A percentile compares a stretch with the other conserved stretches of the same genome.
These are phyloP conservation scores for Henicopernis longicauda DNA, from an alignment of 2,113 vertebrate species.

Conservation along the genomic window DNA sequence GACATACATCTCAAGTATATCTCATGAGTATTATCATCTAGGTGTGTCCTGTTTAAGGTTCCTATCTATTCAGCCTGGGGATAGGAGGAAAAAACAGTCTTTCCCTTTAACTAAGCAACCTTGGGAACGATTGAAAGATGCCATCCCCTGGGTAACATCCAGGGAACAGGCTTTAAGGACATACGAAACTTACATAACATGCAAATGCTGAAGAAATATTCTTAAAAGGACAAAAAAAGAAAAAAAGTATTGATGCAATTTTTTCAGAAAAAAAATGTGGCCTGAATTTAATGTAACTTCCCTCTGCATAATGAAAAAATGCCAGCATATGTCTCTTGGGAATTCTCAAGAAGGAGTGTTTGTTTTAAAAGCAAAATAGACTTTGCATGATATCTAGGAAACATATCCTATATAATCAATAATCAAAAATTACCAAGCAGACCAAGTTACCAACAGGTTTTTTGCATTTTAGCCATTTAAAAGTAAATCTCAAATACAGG, in stretches of 20 bases:
- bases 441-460: background rate
- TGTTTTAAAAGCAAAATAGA: background rate
- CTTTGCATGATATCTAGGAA: background rate
- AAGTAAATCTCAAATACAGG: background rate
- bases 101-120: background rate
- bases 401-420: background rate
- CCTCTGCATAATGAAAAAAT: background rate
- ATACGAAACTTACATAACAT: background rate
- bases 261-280: background rate
- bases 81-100: background rate
- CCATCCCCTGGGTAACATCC: background rate
- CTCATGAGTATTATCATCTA: background rate
- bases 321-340: background rate
- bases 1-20: background rate
- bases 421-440: background rate
- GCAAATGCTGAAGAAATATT: background rate
- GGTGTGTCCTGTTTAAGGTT: background rate
- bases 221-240: background rate
- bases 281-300: slow-evolving; percentile 6
- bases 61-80: background rate
- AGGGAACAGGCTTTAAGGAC: background rate
- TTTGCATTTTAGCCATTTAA: background rate
- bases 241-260: background rate
- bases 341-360: background rate
- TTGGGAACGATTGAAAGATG: background rate